Evolutionary conservation across 2,888 invertebrate species (phyloP).

Genomic region (Stratiomys singularior): DNA sequence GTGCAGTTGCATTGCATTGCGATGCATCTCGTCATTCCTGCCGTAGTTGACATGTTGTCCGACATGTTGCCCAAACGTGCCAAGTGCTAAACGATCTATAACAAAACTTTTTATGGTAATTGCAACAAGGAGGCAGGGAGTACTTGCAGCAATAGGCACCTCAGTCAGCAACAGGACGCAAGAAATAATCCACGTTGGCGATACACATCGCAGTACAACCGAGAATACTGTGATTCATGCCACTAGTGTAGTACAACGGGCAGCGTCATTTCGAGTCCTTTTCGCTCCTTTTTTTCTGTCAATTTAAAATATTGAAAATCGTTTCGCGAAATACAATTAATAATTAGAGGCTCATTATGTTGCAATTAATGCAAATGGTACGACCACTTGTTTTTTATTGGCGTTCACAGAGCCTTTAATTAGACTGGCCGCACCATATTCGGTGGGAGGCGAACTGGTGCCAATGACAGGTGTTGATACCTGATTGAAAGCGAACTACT

Average conservation of each 20-base stretch:
- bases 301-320: constrained; percentile 47
- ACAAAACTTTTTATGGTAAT: constrained; percentile 50
- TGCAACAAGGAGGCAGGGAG: constrained; percentile 31
- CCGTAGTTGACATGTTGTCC: constrained; percentile 45
- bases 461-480: constrained; percentile 50
- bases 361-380: constrained; percentile 52
- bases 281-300: constrained; percentile 22
- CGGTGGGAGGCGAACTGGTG: constrained; percentile 47
- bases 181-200: constrained; percentile 34
- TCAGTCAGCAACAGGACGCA: too few species aligned
- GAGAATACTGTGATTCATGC: neutral
- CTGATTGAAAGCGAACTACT: constrained; percentile 49
- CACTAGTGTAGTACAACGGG: neutral
- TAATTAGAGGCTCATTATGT: constrained; percentile 52
- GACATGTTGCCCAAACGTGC: constrained; percentile 45
- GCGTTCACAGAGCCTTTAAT: constrained; percentile 49
- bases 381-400: constrained; percentile 47
- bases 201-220: neutral
- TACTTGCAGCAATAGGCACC: neutral
- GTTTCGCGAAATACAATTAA: constrained; percentile 51
- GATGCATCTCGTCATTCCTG: constrained; percentile 8
- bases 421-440: constrained; percentile 49
- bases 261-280: neutral
- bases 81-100: constrained; percentile 32
- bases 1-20: neutral